Conservation (phyloP, 2,797 vertebrate species). For the Xenops minutus region DNA sequence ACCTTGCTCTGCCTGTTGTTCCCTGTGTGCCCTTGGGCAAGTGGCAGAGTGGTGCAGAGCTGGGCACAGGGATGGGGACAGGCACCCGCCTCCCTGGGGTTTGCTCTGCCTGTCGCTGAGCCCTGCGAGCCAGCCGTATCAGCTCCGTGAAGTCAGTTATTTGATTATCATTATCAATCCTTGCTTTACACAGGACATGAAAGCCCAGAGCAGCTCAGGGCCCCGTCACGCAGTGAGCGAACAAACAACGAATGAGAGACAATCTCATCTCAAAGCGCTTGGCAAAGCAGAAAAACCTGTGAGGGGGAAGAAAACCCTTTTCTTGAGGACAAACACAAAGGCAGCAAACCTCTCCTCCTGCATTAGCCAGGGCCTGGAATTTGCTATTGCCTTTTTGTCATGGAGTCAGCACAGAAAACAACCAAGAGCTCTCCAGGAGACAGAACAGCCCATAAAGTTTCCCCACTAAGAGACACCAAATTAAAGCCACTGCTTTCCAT, state of each 20-base stretch:
- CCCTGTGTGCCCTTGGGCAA: neutral
- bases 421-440: neutral
- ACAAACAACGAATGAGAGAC: constrained; percentile 27
- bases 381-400: neutral
- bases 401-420: neutral
- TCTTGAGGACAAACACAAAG: neutral
- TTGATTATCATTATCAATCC: constrained; percentile 33
- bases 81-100: accelerated
- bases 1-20: neutral
- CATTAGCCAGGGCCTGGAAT: neutral
- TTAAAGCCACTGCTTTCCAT: constrained; percentile 40
- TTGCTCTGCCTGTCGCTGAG: neutral
- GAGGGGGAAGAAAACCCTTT: neutral
- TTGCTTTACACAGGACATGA: constrained; percentile 29
- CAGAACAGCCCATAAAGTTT: neutral
- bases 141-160: neutral
- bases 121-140: neutral
- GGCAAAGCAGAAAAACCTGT: constrained; percentile 15
- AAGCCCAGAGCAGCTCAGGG: constrained; percentile 39
- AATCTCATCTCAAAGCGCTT: constrained; percentile 6
- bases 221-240: neutral
- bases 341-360: neutral
- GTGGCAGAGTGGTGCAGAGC: accelerated
- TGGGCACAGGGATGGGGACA: neutral
- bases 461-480: constrained; percentile 9